Conservation (phyloP, 2,888 invertebrate genomes). For the Aproaerema taeniolella region DNA sequence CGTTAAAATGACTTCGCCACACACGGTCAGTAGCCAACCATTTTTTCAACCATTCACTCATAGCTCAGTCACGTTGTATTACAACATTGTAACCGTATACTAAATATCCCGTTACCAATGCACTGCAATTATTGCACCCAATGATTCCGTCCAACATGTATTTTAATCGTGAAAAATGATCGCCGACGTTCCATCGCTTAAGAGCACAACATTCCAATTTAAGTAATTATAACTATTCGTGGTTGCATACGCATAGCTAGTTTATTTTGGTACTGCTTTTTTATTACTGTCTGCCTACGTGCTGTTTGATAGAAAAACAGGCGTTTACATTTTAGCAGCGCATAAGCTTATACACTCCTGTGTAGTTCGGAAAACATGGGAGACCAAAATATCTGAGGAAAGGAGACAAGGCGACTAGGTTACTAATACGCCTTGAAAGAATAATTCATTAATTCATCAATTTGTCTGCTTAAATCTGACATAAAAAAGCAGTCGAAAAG, state of each 20-base stretch:
- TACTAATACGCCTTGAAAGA: too few relatives aligned
- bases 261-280: slow-evolving; percentile 11
- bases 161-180: slow-evolving; percentile 22
- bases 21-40: background rate
- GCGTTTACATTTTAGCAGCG: too few relatives aligned
- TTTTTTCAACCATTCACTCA: background rate
- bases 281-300: too few relatives aligned
- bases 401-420: too few relatives aligned
- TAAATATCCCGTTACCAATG: slow-evolving; percentile 23
- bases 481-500: too few relatives aligned
- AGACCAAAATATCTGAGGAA: too few relatives aligned
- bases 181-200: slow-evolving; percentile 14
- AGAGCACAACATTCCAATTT: slow-evolving; percentile 17
- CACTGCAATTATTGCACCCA: slow-evolving; percentile 20
- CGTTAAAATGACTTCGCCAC: too few relatives aligned
- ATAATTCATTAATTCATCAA: too few relatives aligned
- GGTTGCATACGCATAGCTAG: slow-evolving; percentile 9
- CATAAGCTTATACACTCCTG: too few relatives aligned
- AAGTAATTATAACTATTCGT: slow-evolving; percentile 17
- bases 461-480: too few relatives aligned
- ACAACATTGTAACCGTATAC: slow-evolving; percentile 16
- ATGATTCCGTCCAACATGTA: slow-evolving; percentile 17
- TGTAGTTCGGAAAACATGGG: too few relatives aligned
- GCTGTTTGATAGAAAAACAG: too few relatives aligned
- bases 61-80: slow-evolving; percentile 13